Percentiles rank a stretch among this genome's conserved stretches.
phyloP scores from a whole-genome alignment of 2,888 invertebrate species.

The Trachelus iudaicus region DNA sequence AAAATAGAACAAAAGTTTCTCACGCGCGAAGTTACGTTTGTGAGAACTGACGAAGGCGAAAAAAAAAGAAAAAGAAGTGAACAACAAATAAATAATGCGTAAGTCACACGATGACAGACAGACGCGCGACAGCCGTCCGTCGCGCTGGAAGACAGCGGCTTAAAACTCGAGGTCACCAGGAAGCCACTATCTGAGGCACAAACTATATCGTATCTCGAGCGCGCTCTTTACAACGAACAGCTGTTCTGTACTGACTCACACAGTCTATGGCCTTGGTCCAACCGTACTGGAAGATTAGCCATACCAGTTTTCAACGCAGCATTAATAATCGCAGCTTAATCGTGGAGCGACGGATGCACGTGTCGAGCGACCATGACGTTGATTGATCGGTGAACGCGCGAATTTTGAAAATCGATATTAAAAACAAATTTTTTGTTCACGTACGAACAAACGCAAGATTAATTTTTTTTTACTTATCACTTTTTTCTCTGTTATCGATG shows the following conservation, averaged over 20 bases:
- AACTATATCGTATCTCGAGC: constrained; percentile 37
- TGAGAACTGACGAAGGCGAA: too few species aligned
- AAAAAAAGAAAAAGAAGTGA: not conserved
- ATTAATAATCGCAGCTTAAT: constrained; percentile 21
- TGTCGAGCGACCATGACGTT: not conserved
- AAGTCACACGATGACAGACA: constrained; percentile 16
- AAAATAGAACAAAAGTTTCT: too few species aligned
- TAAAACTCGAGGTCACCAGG: constrained; percentile 59
- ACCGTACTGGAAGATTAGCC: constrained; percentile 43
- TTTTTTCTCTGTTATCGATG: too few species aligned
- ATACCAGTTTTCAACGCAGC: constrained; percentile 25
- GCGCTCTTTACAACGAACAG: constrained; percentile 48
- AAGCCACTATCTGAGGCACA: constrained; percentile 55
- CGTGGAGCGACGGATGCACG: constrained; percentile 19
- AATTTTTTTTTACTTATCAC: too few species aligned
- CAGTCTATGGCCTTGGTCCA: constrained; percentile 43
- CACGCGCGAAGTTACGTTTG: too few species aligned
- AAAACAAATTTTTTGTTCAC: too few species aligned
- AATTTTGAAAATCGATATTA: too few species aligned
- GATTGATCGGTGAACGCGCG: not conserved
- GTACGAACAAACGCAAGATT: too few species aligned
- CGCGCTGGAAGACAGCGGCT: constrained; percentile 17
- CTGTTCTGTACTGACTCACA: constrained; percentile 48
- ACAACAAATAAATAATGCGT: not conserved
- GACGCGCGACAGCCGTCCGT: constrained; percentile 2